Percentiles rank a stretch among this genome's conserved stretches.
Evolutionary conservation across 2,113 vertebrate genomes (phyloP).

Genomic region (Peromyscus californicus): DNA sequence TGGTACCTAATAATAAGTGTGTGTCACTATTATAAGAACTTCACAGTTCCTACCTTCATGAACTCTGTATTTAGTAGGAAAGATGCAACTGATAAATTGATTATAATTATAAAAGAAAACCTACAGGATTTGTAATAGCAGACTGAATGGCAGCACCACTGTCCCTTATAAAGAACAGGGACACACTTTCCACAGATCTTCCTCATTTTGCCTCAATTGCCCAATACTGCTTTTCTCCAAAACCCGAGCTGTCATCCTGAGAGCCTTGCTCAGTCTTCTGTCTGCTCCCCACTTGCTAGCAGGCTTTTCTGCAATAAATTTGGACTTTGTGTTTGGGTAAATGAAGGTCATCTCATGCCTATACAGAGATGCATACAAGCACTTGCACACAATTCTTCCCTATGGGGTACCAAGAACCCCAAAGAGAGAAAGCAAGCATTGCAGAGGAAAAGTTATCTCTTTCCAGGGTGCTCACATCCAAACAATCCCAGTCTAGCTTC

Average conservation of each 20-base stretch:
- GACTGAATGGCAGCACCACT: neutral
- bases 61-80: neutral
- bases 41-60: neutral
- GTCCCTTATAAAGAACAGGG: neutral
- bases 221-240: neutral
- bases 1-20: neutral
- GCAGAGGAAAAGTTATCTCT: neutral
- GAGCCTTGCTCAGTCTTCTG: neutral
- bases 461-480: neutral
- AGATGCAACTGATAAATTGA: neutral
- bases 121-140: neutral
- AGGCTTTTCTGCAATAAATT: neutral
- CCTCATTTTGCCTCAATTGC: neutral
- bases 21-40: neutral
- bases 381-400: neutral
- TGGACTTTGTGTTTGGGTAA: neutral
- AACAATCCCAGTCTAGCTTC: neutral
- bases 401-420: neutral
- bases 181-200: neutral
- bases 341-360: neutral
- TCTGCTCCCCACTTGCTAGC: neutral
- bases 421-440: neutral
- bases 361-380: neutral
- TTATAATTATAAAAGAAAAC: neutral
- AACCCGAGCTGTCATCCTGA: rapidly evolving